Percentiles rank a stretch among this genome's conserved stretches.
These are phyloP conservation scores for Anagyrus pseudococci DNA, from an alignment of 2,888 invertebrate species.

Conservation along the genomic window DNA sequence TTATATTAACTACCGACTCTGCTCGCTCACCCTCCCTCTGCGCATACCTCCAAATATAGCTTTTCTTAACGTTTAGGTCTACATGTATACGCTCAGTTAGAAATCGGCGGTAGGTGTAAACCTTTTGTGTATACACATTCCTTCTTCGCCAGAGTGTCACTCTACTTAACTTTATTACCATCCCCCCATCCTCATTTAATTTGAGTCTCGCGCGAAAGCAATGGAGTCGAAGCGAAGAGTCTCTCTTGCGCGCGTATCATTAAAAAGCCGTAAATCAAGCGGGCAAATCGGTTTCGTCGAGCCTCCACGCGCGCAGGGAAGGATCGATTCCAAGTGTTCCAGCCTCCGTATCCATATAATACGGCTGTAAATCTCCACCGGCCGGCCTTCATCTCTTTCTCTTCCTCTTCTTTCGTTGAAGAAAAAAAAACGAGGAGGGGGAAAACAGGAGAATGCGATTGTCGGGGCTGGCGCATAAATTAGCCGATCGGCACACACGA, in stretches of 20 bases:
- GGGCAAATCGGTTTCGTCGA: constrained; percentile 9
- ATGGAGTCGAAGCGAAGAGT: background rate
- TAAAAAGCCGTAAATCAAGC: constrained; percentile 34
- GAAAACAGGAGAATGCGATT: constrained; percentile 12
- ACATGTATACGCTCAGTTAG: too few species aligned
- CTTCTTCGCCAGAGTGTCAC: too few species aligned
- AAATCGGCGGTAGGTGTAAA: too few species aligned
- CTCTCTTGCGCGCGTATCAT: constrained; percentile 7
- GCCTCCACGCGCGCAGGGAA: background rate
- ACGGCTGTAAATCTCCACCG: constrained; percentile 33
- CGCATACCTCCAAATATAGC: too few species aligned
- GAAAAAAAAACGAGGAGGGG: constrained; percentile 8
- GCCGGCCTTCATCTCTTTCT: constrained; percentile 2
- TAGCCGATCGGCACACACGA: constrained; percentile 15
- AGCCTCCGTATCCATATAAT: constrained; percentile 13
- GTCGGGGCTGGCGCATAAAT: constrained; percentile 32
- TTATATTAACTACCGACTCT: too few species aligned
- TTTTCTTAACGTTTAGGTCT: too few species aligned
- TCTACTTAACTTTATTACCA: too few species aligned
- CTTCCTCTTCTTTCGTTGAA: background rate
- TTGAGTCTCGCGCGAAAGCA: too few species aligned
- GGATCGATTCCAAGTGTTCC: constrained; percentile 31
- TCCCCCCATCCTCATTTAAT: too few species aligned
- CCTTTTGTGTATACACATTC: too few species aligned
- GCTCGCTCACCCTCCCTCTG: too few species aligned